phyloP scores from a whole-genome alignment of 2,888 invertebrate species.

The Octodonta nipae region DNA sequence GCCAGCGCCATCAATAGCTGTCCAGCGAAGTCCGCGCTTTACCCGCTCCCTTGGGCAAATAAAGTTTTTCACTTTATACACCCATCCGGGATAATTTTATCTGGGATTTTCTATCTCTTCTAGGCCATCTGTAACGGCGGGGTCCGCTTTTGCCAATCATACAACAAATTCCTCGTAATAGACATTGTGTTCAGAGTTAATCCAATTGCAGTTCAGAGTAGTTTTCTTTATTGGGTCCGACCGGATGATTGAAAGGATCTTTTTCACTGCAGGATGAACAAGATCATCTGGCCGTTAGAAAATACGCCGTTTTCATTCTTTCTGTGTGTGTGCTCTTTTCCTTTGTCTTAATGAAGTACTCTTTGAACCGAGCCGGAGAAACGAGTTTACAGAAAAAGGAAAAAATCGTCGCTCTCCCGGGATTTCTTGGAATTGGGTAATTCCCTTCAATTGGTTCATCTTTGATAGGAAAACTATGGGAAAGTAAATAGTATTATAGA shows the following conservation, averaged over 20 bases:
- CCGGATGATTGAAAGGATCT: slow-evolving; percentile 19
- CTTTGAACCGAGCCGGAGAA: too few species aligned
- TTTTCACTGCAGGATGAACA: slow-evolving; percentile 19
- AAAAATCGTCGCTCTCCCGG: too few species aligned
- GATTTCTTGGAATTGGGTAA: too few species aligned
- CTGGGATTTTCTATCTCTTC: slow-evolving; percentile 11
- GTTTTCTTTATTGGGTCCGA: slow-evolving; percentile 16
- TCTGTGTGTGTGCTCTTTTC: slow-evolving; percentile 6
- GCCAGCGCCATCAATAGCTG: too few species aligned
- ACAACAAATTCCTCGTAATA: slow-evolving; percentile 16
- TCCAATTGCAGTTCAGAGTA: slow-evolving; percentile 17
- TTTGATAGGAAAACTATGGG: too few species aligned
- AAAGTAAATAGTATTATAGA: too few species aligned
- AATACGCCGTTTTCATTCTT: slow-evolving; percentile 8
- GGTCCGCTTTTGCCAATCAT: slow-evolving; percentile 14
- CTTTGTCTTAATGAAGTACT: slow-evolving; percentile 10
- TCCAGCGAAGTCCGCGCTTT: too few species aligned
- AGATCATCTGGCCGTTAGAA: slow-evolving; percentile 13
- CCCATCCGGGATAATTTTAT: slow-evolving; percentile 11
- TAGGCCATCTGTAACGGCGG: slow-evolving; percentile 5
- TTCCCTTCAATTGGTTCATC: too few species aligned
- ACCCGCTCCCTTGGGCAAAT: too few species aligned
- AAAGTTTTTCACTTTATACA: slow-evolving; percentile 3
- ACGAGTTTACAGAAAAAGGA: too few species aligned
- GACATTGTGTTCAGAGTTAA: slow-evolving; percentile 16